Evolutionary conservation across 2,888 invertebrate species (phyloP), one percentile per base, ranked within the genome.

Genomic region (Cremastobaeus sp.): DNA sequence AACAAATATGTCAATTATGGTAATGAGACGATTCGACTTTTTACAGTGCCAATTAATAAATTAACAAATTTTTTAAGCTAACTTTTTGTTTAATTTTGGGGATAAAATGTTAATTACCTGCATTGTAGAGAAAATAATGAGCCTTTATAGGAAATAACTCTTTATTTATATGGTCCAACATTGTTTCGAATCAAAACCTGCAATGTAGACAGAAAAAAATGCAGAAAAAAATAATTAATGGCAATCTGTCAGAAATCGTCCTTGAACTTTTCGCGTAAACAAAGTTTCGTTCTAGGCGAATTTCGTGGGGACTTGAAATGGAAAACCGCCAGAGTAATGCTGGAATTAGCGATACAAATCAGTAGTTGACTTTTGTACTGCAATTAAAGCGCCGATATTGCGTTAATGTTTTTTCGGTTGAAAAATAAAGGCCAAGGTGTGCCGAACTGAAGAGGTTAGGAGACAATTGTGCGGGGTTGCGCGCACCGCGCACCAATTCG

Each of bases 121-220:
- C 95, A 91, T 95, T 95, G 83, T 93, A 95, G 55, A 96, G 89
- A 86, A 96, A 96, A 88, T 93, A 97, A 89, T 96, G 96, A 0
- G 92, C 93, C 88, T 97, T 97, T 85, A 97, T 93, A 8, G 96
- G 95, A 85, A 96, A 84, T 60, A 96, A 89, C 60, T 93, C 91
- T 84, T 91, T 92, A 85, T 96, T 93, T 25, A 96, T 85, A 62
- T 83, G 83, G 73, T 79, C 79, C 66, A 85, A 80, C 83, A 89
- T 89, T 85, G 88, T 48, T 35, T 4, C 5, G 6, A 14, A 15
- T 41, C 2, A 21, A 18, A 35, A 14, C 14, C 35, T 21, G 20
- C 6, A 37, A 45, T 6, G 12, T n/a, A 41, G 17, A 20, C 21
- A 11, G 12, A 62, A 28, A 21, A 35, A 18, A 8, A 43, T 9